Base-by-base conservation (phyloP, 2,888 invertebrate genomes). In the Euproctis similis region DNA sequence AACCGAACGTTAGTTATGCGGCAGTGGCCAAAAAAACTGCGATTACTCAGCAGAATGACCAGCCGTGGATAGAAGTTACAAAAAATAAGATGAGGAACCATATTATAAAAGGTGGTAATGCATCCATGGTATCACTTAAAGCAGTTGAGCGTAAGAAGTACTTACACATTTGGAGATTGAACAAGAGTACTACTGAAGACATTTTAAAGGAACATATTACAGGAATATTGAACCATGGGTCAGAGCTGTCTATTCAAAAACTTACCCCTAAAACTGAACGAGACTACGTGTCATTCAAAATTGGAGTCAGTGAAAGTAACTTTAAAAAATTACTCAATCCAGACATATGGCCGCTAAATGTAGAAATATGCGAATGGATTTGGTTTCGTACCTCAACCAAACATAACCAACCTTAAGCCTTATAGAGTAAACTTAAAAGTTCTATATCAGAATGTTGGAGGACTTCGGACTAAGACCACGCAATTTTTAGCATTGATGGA, bases 281-380 rank as follows among this genome's bases (percentile, higher is more conserved):
- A 9, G 21, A 9, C 2, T 21, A 9, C 10, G 8, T 25, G 1
- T 32, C 32, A 9, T 32, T 32, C 14, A 27, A 24, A 13, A 25
- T 30, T 8, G 28, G 31, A 6, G 18, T 35, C 7, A 9, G 6
- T n/a, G 30, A 9, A 22, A 19, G 11, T 5, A 19, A 16, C 4
- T 33, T 26, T 23, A 19, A 29, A n/a, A 22, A 26, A 12, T 12
- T 33, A 4, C 22, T 12, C 25, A 9, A 32, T 3, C 25, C 34
- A 1, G 21, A 31, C 8, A 16, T 27, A 12, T 31, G 31, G 31
- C 31, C 31, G 6, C 7, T 31, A 20, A 24, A 31, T 21, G 20
- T 24, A 2, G 31, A 31, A 12, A 20, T 27, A 4, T 23, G 24
- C 19, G 33, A 26, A 22, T 33, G 33, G 33, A 29, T 26, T 14